phyloP scores from a whole-genome alignment of 1,140 invertebrate genomes.

The Drosophila saltans region DNA sequence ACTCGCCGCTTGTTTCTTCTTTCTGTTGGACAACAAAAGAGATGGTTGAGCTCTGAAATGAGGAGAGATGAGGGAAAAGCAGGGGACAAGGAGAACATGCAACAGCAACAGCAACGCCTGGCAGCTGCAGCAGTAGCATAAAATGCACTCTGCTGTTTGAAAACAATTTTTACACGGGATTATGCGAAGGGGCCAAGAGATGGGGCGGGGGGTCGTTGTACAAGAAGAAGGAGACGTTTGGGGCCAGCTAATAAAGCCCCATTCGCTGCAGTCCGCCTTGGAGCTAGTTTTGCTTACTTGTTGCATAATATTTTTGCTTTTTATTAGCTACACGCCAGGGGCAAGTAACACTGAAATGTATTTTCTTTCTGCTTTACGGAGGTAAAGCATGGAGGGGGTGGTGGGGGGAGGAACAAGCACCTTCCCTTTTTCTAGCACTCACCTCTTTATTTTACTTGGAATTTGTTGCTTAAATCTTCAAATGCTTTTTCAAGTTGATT shows the following conservation, averaged over 20 bases:
- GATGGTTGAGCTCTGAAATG: not conserved
- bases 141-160: slow-evolving; percentile 67
- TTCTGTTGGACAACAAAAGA: slow-evolving; percentile 13
- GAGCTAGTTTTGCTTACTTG: slow-evolving; percentile 66
- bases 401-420: too few relatives aligned
- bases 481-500: slow-evolving; percentile 71
- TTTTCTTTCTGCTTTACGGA: slow-evolving; percentile 16
- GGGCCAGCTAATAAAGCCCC: slow-evolving; percentile 70
- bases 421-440: not conserved
- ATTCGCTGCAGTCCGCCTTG: slow-evolving; percentile 50
- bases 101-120: slow-evolving; percentile 39
- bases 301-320: slow-evolving; percentile 78
- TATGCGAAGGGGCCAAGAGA: slow-evolving; percentile 45
- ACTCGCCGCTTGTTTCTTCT: slow-evolving; percentile 22
- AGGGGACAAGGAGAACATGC: not conserved
- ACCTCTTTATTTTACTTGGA: slow-evolving; percentile 4
- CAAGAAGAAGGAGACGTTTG: slow-evolving; percentile 38
- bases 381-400: too few relatives aligned
- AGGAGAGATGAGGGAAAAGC: not conserved
- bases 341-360: slow-evolving; percentile 45
- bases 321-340: slow-evolving; percentile 61
- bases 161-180: slow-evolving; percentile 75
- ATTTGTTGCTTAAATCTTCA: slow-evolving; percentile 53
- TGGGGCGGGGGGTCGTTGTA: slow-evolving; percentile 11
- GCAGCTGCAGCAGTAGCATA: slow-evolving; percentile 46